Base-by-base conservation (phyloP, 2,888 invertebrate species). In the Ophioninae sp. region DNA sequence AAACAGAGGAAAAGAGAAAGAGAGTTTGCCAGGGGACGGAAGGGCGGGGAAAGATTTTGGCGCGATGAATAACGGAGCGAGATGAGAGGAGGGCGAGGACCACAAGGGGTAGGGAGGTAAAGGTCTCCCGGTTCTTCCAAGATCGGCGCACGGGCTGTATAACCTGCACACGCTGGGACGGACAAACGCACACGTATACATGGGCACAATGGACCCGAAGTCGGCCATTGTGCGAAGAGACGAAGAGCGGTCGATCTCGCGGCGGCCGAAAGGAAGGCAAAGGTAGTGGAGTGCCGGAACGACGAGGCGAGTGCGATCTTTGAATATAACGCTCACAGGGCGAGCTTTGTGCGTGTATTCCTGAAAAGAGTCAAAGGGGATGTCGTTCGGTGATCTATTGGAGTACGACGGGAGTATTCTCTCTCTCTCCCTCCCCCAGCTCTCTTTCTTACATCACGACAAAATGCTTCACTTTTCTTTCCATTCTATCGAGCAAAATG, bases 201-300 rank as follows among this genome's bases (percentile, higher is more conserved):
- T 72, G 59, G 8, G 37, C 20, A 68, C 73, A 90, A 90, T 89
- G 87, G 82, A 84, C 82, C 87, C 86, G 83, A 88, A 88, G 88
- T 89, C 87, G 89, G 82, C 88, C 89, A 91, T 91, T 91, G 90
- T 92, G 88, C 44, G 82, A 79, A 78, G 63, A 67, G 41, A 71
- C 73, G 23, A 56, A 44, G 80, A 77, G 72, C 74, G 77, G 22
- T 71, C 79, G 63, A 65, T 68, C 44, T 59, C 69, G 71, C 56
- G 63, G 69, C 65, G 30, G 51, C 64, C 51, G 51, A 83, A 82
- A 83, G 64, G 58, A 30, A 64, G 75, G 81, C 68, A 65, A 83
- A 77, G 59, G 72, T 41, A 72, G 82, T 74, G 68, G 30, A 79
- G 77, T 75, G 67, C 63, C 44, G 58, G 74, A 44, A 64, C 23